Conservation (phyloP, 2,888 invertebrate genomes). For the Timema podura region DNA sequence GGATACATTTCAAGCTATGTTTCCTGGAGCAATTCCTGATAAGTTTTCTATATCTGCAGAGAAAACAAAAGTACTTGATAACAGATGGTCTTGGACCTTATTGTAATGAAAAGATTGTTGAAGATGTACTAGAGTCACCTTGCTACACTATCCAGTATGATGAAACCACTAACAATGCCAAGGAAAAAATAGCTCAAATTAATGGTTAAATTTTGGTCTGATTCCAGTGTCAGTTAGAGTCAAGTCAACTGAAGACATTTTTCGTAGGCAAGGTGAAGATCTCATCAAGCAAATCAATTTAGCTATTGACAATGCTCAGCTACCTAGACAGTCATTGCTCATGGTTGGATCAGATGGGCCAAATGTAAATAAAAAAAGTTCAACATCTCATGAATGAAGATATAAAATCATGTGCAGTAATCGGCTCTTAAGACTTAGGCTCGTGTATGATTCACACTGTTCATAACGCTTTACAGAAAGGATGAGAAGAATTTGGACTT, state of each 20-base stretch:
- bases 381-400: no score
- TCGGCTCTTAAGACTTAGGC: neutral
- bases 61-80: no score
- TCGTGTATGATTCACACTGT: neutral
- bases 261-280: no score
- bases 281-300: neutral
- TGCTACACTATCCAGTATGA: slow-evolving; percentile 4
- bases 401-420: neutral
- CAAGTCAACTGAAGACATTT: no score
- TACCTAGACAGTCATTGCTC: slow-evolving; percentile 8
- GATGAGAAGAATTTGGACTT: no score
- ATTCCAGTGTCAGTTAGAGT: no score
- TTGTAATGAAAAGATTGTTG: no score
- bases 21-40: neutral
- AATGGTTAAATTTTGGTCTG: no score
- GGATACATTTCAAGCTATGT: neutral
- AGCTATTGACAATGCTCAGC: slow-evolving; percentile 7
- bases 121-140: neutral
- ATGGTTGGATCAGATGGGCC: slow-evolving; percentile 4
- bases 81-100: neutral
- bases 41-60: neutral
- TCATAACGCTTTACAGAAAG: no score
- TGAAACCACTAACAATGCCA: slow-evolving; percentile 6
- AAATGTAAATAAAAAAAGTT: neutral
- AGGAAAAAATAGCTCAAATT: no score